Evolutionary conservation across 2,113 vertebrate species (phyloP).

Genomic region (Porphyrio hochstetteri): DNA sequence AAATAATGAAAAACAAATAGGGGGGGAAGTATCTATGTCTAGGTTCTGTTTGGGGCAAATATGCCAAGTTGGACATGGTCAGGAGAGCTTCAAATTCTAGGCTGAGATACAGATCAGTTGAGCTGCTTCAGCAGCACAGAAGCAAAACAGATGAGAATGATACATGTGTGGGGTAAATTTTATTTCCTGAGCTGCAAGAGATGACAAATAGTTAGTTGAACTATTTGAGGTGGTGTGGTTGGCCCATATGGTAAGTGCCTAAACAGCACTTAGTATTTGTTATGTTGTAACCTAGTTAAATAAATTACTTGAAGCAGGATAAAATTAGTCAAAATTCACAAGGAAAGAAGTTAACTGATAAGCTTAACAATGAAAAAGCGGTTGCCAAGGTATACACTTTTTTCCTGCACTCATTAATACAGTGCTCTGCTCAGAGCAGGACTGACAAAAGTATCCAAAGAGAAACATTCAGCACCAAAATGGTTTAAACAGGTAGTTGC

Average conservation of each 20-base stretch:
- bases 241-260: background rate
- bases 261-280: background rate
- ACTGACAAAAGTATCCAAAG: background rate
- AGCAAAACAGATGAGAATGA: background rate
- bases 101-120: background rate
- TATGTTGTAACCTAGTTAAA: background rate
- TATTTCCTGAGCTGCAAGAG: background rate
- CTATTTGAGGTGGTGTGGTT: background rate
- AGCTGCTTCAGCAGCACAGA: background rate
- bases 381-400: constrained; percentile 21
- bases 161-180: background rate
- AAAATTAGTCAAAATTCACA: background rate
- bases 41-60: background rate
- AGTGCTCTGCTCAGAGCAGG: background rate
- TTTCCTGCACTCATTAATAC: background rate
- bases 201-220: background rate
- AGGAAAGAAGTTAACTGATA: background rate
- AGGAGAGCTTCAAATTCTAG: background rate
- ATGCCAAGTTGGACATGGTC: background rate
- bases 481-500: background rate
- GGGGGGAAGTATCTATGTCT: background rate
- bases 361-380: background rate
- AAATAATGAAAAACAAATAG: background rate
- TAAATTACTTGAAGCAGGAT: background rate
- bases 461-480: background rate